phyloP scores from a whole-genome alignment of 1,140 invertebrate genomes.

The Reticulitermes speratus region DNA sequence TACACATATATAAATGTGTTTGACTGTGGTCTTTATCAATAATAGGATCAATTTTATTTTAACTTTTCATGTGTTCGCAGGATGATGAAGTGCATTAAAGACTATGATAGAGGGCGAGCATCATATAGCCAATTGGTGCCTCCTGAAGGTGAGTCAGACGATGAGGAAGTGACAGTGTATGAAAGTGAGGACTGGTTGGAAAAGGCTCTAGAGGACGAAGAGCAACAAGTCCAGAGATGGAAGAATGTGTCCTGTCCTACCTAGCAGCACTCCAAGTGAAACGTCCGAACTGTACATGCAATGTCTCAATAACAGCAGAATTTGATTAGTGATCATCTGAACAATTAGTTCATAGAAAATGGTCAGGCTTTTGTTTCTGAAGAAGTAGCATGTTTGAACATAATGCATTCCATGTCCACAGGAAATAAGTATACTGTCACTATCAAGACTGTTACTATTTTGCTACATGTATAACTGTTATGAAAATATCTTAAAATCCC shows the following conservation, averaged over 20 bases:
- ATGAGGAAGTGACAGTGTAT: neutral
- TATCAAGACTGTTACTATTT: too few relatives aligned
- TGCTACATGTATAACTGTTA: too few relatives aligned
- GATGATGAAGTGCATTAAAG: neutral
- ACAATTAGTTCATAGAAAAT: too few relatives aligned
- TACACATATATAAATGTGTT: too few relatives aligned
- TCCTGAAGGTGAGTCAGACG: neutral
- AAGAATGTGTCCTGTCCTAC: neutral
- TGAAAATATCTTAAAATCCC: too few relatives aligned
- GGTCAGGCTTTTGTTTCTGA: too few relatives aligned
- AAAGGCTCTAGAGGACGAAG: neutral
- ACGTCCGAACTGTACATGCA: neutral
- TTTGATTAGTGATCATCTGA: too few relatives aligned
- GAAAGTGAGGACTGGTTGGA: slow-evolving; percentile 17
- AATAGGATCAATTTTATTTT: neutral
- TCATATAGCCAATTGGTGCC: neutral
- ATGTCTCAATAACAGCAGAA: too few relatives aligned
- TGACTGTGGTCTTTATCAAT: too few relatives aligned
- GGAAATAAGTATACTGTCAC: too few relatives aligned
- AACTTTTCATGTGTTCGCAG: neutral
- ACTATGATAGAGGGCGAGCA: neutral
- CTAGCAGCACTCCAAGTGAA: neutral
- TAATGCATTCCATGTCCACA: too few relatives aligned
- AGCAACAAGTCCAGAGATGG: neutral
- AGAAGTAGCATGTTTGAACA: too few relatives aligned